Conservation (phyloP, 2,113 vertebrate genomes). For the Actenoides lindsayi region DNA sequence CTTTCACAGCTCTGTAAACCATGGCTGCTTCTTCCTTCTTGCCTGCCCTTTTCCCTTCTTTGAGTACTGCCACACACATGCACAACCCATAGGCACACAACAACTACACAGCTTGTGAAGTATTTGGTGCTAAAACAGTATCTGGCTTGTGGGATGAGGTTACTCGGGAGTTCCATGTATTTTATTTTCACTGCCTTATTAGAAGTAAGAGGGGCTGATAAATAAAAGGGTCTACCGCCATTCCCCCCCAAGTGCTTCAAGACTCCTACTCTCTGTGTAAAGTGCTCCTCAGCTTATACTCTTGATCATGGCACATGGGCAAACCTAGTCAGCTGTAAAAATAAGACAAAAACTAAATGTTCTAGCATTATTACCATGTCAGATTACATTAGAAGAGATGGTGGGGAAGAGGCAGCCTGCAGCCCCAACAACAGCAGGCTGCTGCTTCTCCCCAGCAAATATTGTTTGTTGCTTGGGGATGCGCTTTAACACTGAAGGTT, state of each 20-base stretch:
- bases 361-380: background rate
- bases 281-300: background rate
- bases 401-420: background rate
- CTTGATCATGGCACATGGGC: fast-evolving
- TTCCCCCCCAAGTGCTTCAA: background rate
- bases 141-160: background rate
- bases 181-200: background rate
- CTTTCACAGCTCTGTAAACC: background rate
- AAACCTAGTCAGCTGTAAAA: background rate
- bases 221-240: background rate
- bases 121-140: background rate
- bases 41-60: background rate
- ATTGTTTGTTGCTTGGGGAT: fast-evolving
- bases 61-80: fast-evolving
- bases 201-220: background rate
- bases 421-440: fast-evolving
- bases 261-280: background rate
- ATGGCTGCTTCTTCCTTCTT: background rate
- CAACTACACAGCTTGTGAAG: background rate
- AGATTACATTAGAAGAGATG: background rate
- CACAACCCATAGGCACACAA: background rate
- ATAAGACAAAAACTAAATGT: background rate
- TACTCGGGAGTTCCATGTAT: background rate
- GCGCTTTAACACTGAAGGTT: fast-evolving
- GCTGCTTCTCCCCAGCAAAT: background rate